Conservation (phyloP, 2,113 vertebrate species). For the Eretmochelys imbricata region DNA sequence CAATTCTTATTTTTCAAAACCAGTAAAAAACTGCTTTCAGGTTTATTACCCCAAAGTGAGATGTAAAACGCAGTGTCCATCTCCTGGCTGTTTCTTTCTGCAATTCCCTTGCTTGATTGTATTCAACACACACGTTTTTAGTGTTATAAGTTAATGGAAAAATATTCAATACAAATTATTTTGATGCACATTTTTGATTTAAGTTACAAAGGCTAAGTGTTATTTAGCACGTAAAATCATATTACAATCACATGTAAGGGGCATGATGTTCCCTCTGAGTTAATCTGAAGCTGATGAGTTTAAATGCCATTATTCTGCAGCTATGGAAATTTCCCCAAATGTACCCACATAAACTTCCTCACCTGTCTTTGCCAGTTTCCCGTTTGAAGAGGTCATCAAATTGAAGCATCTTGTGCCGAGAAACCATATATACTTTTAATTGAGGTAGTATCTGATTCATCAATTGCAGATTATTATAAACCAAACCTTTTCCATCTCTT, state of each 20-base stretch:
- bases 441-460: conserved; percentile 94
- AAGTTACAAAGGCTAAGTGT: conserved; percentile 8
- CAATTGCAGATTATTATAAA: conserved; percentile 96
- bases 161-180: conserved; percentile 28
- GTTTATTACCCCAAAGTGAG: conserved; percentile 48
- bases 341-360: background rate
- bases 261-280: background rate
- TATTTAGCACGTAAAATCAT: conserved; percentile 19
- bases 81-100: background rate
- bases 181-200: conserved; percentile 4
- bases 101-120: background rate
- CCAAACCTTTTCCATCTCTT: conserved; percentile 93
- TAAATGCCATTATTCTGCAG: conserved; percentile 1
- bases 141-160: conserved; percentile 10
- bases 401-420: conserved; percentile 97
- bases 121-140: background rate
- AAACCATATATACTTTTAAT: conserved; percentile 93
- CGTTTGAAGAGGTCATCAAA: conserved; percentile 97
- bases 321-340: background rate
- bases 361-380: conserved; percentile 99
- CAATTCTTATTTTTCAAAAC: conserved; percentile 60
- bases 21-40: conserved; percentile 45
- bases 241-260: conserved; percentile 37
- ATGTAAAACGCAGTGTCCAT: conserved; percentile 47
- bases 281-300: background rate